These are phyloP conservation scores for Stercorarius parasiticus DNA, from an alignment of 2,113 vertebrate genomes.

Conservation along the genomic window DNA sequence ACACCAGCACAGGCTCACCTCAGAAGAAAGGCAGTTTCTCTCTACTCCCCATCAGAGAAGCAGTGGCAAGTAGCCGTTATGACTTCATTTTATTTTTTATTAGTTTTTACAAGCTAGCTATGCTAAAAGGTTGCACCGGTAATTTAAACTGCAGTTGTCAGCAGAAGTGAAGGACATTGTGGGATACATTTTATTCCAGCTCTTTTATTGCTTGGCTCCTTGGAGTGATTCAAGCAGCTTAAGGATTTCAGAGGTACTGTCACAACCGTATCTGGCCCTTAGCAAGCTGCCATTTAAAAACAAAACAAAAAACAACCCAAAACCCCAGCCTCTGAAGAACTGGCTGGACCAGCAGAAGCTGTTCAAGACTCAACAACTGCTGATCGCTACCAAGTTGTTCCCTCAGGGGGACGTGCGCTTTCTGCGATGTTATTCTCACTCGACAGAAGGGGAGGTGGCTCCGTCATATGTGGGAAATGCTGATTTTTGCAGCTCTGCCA, in stretches of 20 bases:
- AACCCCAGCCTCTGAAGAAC: neutral
- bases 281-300: neutral
- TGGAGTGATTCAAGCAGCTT: neutral
- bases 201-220: slow-evolving; percentile 29
- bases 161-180: slow-evolving; percentile 50
- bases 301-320: neutral
- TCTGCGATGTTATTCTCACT: neutral
- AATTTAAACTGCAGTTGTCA: slow-evolving; percentile 25
- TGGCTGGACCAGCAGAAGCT: neutral
- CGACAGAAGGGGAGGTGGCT: neutral
- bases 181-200: slow-evolving; percentile 4
- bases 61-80: neutral
- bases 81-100: slow-evolving; percentile 8
- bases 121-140: slow-evolving; percentile 29
- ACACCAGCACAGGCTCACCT: neutral
- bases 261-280: neutral
- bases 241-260: neutral
- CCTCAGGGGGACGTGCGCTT: neutral
- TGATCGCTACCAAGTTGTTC: neutral
- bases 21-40: neutral
- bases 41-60: neutral
- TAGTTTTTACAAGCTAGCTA: slow-evolving; percentile 9
- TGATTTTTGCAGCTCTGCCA: neutral
- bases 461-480: accelerated
- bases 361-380: neutral